A percentile compares a stretch with the other conserved stretches of the same genome.
Conservation (phyloP, 92 coral and sea anemone species). For the Muricea muricata region DNA sequence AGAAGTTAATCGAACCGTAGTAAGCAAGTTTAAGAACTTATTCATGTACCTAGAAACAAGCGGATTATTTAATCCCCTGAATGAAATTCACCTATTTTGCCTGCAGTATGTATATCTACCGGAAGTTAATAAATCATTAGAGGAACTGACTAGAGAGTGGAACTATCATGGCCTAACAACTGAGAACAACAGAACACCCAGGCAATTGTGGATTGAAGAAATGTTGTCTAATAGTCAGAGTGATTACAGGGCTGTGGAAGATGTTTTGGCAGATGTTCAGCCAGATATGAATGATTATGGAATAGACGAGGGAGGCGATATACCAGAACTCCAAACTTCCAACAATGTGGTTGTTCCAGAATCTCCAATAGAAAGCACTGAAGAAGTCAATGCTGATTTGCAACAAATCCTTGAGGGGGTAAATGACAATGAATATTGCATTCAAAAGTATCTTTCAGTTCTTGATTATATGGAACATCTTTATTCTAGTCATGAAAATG, state of each 20-base stretch:
- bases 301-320: slow-evolving; percentile 55
- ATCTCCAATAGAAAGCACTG: slow-evolving; percentile 42
- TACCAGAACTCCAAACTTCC: slow-evolving; percentile 55
- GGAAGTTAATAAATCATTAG: slow-evolving; percentile 19
- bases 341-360: slow-evolving; percentile 58
- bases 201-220: slow-evolving; percentile 54
- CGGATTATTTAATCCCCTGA: slow-evolving; percentile 59
- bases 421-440: slow-evolving; percentile 38
- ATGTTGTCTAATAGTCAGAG: slow-evolving; percentile 36
- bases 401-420: slow-evolving; percentile 25
- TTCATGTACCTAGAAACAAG: slow-evolving; percentile 63
- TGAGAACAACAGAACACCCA: slow-evolving; percentile 51
- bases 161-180: slow-evolving; percentile 53
- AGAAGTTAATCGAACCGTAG: slow-evolving; percentile 49
- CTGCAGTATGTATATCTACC: slow-evolving; percentile 56
- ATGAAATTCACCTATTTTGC: slow-evolving; percentile 51
- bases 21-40: slow-evolving; percentile 59
- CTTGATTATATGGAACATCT: slow-evolving; percentile 50
- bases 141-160: slow-evolving; percentile 35
- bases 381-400: slow-evolving; percentile 35
- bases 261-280: slow-evolving; percentile 29
- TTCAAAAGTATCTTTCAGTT: slow-evolving; percentile 50
- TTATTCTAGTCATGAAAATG: slow-evolving; percentile 4
- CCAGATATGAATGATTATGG: slow-evolving; percentile 46
- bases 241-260: slow-evolving; percentile 48